Percentiles rank a stretch among this genome's conserved stretches.
Conservation (phyloP, 2,797 vertebrate genomes). For the Amazona finschi region DNA sequence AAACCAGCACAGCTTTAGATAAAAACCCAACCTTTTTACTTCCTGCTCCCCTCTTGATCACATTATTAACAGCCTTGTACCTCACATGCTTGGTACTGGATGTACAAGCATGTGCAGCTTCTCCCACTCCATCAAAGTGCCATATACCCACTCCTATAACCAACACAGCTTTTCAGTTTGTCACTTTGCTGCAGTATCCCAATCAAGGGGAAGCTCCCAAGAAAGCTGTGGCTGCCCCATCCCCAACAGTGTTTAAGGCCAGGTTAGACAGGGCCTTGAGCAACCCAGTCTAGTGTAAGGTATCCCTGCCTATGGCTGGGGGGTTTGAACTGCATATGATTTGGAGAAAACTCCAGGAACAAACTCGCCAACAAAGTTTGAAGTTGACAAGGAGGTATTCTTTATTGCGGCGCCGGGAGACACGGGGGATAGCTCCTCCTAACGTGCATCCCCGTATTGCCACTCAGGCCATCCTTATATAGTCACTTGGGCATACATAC, state of each 20-base stretch:
- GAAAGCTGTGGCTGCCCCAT: background rate
- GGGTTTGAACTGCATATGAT: background rate
- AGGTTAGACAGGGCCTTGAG: background rate
- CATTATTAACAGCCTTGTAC: background rate
- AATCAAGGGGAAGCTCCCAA: background rate
- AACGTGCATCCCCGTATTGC: too few species aligned
- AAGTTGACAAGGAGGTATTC: too few species aligned
- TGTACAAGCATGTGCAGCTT: rapidly evolving
- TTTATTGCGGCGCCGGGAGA: too few species aligned
- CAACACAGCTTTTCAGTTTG: background rate
- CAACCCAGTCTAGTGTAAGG: background rate
- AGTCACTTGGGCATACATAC: too few species aligned
- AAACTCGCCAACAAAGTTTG: too few species aligned
- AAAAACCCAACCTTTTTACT: background rate
- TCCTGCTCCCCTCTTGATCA: background rate
- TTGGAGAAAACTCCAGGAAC: too few species aligned
- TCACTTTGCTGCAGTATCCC: background rate
- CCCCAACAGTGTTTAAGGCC: background rate
- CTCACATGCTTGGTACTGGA: rapidly evolving
- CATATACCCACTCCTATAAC: rapidly evolving
- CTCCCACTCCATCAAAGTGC: background rate
- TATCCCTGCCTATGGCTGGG: background rate
- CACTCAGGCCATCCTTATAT: too few species aligned
- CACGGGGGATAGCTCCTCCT: too few species aligned
- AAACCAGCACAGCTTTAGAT: background rate